Evolutionary conservation across 2,113 vertebrate species (phyloP).

Genomic region (Planiliza haematocheilus): DNA sequence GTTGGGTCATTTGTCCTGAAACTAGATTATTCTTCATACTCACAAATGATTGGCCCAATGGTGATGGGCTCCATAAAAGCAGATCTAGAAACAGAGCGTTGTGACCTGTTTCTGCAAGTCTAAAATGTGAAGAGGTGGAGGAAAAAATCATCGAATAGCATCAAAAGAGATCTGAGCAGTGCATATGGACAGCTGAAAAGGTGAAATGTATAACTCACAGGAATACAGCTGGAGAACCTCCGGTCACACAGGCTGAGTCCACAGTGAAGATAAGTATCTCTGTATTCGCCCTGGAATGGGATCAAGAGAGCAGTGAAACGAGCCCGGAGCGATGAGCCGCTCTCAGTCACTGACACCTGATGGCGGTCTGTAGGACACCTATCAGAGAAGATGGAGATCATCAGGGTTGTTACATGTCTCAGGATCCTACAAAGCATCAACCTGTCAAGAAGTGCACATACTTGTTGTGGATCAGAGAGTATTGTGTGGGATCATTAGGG

Average conservation of each 20-base stretch:
- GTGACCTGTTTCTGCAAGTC: conserved; percentile 42
- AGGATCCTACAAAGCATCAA: neutral
- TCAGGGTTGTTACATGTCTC: neutral
- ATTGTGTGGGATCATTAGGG: conserved; percentile 16
- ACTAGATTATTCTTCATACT: conserved; percentile 16
- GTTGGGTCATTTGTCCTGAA: neutral
- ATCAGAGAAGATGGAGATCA: conserved; percentile 1
- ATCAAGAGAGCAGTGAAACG: conserved; percentile 66
- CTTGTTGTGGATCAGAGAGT: conserved; percentile 71
- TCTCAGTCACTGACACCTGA: conserved; percentile 65
- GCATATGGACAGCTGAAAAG: neutral
- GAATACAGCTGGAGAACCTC: conserved; percentile 24
- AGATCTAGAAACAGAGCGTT: conserved; percentile 50
- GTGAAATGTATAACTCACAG: conserved; percentile 49
- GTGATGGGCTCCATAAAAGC: conserved; percentile 16
- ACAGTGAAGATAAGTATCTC: conserved; percentile 61
- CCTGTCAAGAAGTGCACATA: conserved; percentile 17
- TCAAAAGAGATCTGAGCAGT: neutral
- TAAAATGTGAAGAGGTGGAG: neutral
- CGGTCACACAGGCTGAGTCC: conserved; percentile 58
- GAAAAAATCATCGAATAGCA: neutral
- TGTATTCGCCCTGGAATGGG: conserved; percentile 31
- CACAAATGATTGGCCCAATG: conserved; percentile 68
- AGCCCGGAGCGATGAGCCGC: conserved; percentile 55
- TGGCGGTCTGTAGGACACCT: conserved; percentile 67